Conservation (phyloP, 2,888 invertebrate genomes). For the Megastigmus dorsalis region DNA sequence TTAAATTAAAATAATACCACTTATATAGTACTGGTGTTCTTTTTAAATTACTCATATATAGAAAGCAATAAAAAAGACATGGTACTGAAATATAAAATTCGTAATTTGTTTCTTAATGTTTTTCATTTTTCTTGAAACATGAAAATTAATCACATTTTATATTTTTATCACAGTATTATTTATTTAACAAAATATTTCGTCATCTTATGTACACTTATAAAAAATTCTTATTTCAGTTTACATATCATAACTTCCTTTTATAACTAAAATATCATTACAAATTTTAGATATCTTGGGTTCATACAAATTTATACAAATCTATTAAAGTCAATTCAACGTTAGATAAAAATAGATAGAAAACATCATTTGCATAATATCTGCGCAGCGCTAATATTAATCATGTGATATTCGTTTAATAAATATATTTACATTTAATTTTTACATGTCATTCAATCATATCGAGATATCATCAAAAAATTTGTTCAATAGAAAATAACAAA, state of each 20-base stretch:
- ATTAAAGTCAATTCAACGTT: slow-evolving; percentile 19
- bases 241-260: slow-evolving; percentile 27
- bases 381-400: background rate
- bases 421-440: slow-evolving; percentile 32
- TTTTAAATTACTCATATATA: no score
- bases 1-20: no score
- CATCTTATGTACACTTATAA: slow-evolving; percentile 63
- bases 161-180: slow-evolving; percentile 58
- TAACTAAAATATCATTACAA: slow-evolving; percentile 31
- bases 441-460: background rate
- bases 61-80: no score
- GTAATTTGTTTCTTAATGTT: no score
- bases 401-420: background rate
- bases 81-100: no score
- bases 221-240: slow-evolving; percentile 41
- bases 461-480: background rate
- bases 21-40: no score
- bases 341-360: slow-evolving; percentile 35
- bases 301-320: slow-evolving; percentile 32
- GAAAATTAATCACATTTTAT: no score
- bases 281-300: slow-evolving; percentile 20
- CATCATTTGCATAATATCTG: background rate
- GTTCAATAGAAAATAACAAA: background rate
- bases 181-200: slow-evolving; percentile 68
- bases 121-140: no score